phyloP scores from a whole-genome alignment of 2,113 vertebrate species.

The Sclerurus mexicanus region DNA sequence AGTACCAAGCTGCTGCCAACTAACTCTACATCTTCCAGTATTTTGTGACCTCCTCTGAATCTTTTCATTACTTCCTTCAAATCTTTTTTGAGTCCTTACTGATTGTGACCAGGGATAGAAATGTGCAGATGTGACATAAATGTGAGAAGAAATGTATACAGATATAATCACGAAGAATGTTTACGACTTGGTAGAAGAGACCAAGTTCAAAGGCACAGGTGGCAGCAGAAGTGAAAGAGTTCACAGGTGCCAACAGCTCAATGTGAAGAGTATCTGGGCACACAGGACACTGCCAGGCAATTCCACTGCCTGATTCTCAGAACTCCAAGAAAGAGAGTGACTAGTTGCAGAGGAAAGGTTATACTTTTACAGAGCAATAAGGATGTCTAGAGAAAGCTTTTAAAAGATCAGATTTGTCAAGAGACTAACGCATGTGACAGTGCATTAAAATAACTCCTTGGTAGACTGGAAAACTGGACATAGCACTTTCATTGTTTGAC shows the following conservation, averaged over 20 bases:
- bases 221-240: background rate
- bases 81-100: background rate
- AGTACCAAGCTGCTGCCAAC: background rate
- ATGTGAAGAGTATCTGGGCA: background rate
- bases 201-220: background rate
- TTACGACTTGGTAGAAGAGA: background rate
- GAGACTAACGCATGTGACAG: background rate
- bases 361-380: background rate
- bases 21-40: background rate
- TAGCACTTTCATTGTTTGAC: background rate
- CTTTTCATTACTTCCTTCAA: background rate
- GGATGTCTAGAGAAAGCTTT: background rate
- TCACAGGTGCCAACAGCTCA: background rate
- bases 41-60: background rate
- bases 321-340: background rate
- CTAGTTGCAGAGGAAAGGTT: background rate
- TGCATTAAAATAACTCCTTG: background rate
- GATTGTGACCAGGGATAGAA: background rate
- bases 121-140: background rate
- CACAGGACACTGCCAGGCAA: background rate
- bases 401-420: background rate
- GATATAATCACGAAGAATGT: accelerated
- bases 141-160: background rate
- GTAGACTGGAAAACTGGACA: background rate
- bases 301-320: background rate